A percentile compares a stretch with the other conserved stretches of the same genome.
These are phyloP conservation scores for Zaprionus africanus DNA, from an alignment of 1,140 invertebrate genomes.

Conservation along the genomic window DNA sequence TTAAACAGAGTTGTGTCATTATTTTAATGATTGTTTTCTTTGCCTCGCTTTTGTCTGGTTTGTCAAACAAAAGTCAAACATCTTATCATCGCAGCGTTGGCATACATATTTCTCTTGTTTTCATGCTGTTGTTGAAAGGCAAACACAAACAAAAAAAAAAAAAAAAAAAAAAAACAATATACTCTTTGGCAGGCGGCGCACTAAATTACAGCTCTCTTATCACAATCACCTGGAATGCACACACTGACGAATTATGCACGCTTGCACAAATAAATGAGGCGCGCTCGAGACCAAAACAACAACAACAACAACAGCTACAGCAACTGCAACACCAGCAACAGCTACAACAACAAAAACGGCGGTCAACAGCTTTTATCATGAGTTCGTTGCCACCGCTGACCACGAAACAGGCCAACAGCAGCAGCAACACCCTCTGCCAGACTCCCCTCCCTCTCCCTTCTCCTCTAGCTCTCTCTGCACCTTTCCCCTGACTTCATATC, in stretches of 20 bases:
- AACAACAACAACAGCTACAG: slow-evolving; percentile 13
- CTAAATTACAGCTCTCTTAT: slow-evolving; percentile 62
- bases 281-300: slow-evolving; percentile 20
- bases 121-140: slow-evolving; percentile 17
- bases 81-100: slow-evolving; percentile 70
- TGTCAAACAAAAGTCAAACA: slow-evolving; percentile 42
- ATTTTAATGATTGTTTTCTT: slow-evolving; percentile 61
- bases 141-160: too few relatives aligned
- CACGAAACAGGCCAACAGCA: slow-evolving; percentile 54
- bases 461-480: not conserved
- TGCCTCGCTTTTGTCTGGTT: slow-evolving; percentile 24
- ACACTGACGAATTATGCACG: slow-evolving; percentile 77
- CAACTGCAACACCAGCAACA: slow-evolving; percentile 3
- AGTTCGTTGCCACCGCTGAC: slow-evolving; percentile 65
- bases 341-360: slow-evolving; percentile 36
- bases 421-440: slow-evolving; percentile 36
- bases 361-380: slow-evolving; percentile 59
- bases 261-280: slow-evolving; percentile 69
- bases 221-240: slow-evolving; percentile 69
- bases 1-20: slow-evolving; percentile 66
- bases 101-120: slow-evolving; percentile 61
- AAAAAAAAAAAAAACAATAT: too few relatives aligned
- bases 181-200: not conserved
- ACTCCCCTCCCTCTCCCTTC: not conserved
- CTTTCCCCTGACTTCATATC: slow-evolving; percentile 35